Evolutionary conservation across 2,797 vertebrate species (phyloP), one percentile per base, ranked within the genome.

Genomic region (Poecilia gillii): DNA sequence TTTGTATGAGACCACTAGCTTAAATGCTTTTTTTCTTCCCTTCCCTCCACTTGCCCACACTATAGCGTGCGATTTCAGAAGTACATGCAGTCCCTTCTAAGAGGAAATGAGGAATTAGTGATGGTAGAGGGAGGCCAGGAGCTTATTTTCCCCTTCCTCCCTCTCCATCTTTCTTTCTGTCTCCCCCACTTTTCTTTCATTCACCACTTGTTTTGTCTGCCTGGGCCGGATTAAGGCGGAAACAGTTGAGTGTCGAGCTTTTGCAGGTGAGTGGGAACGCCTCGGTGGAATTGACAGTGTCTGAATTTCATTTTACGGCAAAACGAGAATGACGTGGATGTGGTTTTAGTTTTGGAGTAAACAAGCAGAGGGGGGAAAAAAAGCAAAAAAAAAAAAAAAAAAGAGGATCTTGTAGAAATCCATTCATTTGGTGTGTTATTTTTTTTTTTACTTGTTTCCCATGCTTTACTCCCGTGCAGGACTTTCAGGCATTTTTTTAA

Each of bases 21-120:
- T 86, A 93, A 83, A 82, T 91, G 81, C 87, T 90, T 87, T 90
- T 73, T 80, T 73, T 80, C 75, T 75, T 78, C 76, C 73, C 73
- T 82, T 77, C 73, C 77, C 85, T 88, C 86, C 80, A 75, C 84
- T 92, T 93, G 91, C 93, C 95, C 94, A 96, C 94, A 92, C 93
- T 86, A 87, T 91, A 81, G 91, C 87, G 86, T 92, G 92, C 53
- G 75, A 93, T 94, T 93, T 92, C 79, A 88, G 85, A 85, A 92
- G 87, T 91, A 90, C 89, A 93, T 73, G 78, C 91, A 85, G 86
- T 91, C 90, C 90, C 91, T 94, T 94, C 90, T 87, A 83, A 92
- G 93, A 95, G 94, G 94, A 95, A 96, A 95, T 94, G 89, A 96
- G 94, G 94, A 96, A 95, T 96, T 96, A 96, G 94, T 87, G 87